Conservation (phyloP, 2,113 vertebrate genomes). For the Nothobranchius kuhntae region DNA sequence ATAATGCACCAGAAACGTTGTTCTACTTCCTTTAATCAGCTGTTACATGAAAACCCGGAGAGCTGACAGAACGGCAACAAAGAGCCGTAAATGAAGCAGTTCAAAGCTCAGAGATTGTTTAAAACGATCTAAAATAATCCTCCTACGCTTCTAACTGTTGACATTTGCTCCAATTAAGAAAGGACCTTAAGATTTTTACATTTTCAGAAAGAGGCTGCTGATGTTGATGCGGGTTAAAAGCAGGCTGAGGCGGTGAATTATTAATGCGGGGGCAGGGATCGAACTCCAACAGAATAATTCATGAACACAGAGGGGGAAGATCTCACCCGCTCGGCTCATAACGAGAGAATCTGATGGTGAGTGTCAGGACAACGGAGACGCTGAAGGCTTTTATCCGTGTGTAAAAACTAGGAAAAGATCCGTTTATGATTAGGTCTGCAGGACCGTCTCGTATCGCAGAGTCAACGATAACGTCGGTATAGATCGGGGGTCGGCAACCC, state of each 20-base stretch:
- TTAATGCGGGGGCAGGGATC: constrained; percentile 50
- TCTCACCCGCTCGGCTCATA: background rate
- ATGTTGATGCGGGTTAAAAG: constrained; percentile 67
- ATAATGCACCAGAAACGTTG: constrained; percentile 15
- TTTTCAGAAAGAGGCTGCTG: constrained; percentile 23
- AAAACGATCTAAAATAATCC: constrained; percentile 7
- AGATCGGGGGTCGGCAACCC: too few species aligned
- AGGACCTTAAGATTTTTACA: constrained; percentile 50
- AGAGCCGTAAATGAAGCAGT: background rate
- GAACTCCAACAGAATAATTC: constrained; percentile 57
- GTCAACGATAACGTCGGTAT: too few species aligned
- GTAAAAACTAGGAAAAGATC: too few species aligned
- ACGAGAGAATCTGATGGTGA: background rate
- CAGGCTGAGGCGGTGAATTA: constrained; percentile 61
- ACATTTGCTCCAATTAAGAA: constrained; percentile 33
- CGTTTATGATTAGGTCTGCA: too few species aligned
- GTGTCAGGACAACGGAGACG: background rate
- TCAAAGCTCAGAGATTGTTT: background rate
- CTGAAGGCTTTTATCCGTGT: background rate
- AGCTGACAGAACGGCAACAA: constrained; percentile 7
- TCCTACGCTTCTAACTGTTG: constrained; percentile 39
- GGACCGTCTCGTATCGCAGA: too few species aligned
- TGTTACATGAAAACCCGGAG: constrained; percentile 2
- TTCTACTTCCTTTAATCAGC: constrained; percentile 34
- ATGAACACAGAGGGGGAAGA: constrained; percentile 13